Base-by-base conservation (phyloP, 2,888 invertebrate species). In the Synanthedon vespiformis region DNA sequence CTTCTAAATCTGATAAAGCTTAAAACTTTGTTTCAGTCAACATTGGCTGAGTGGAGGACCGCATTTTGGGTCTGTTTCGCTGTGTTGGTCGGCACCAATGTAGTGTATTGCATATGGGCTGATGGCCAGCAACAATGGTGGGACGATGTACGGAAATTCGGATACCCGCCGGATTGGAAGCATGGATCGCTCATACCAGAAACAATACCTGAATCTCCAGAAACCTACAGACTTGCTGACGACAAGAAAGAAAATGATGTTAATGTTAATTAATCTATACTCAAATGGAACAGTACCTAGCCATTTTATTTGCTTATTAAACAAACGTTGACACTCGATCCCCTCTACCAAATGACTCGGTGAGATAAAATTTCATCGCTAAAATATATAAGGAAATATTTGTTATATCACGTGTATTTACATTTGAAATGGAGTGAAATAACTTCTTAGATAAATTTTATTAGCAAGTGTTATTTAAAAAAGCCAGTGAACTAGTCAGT, bases 1-100 rank as follows among this genome's bases (percentile, higher is more conserved):
- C 22, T 22, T 44, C 44, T 22, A 22, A 22, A 22, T 22, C 8
- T 48, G 10, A 14, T 16, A 48, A 48, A 10, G 11, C 11, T 48
- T 22, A 22, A 34, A 55, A 27, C 51, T 54, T 52, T 16, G 49
- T 72, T 70, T 10, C 71, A 83, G 83, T 83, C 83, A 54, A 80
- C 83, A 0, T 50, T 83, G 53, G 73, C 64, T 1, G 79, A 83
- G 58, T 83, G 83, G 3, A 62, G 91, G 11, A 65, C 88, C 0
- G 93, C 93, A 0, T 94, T 94, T 68, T 93, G 93, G 91, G 92
- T 93, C 47, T 90, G 92, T 48, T 89, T 92, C 49, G 90, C 75
- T 0, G 90, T 93, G 0, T 88, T 93, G 51, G 72, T 90, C 0
- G 72, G 89, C 1, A 92, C 93, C 1, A 92, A 92, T 64, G 56